Evolutionary conservation across 35 echinoderm and acorn worm species (phyloP), one percentile per base, ranked within the genome.

Genomic region (Patiria miniata): DNA sequence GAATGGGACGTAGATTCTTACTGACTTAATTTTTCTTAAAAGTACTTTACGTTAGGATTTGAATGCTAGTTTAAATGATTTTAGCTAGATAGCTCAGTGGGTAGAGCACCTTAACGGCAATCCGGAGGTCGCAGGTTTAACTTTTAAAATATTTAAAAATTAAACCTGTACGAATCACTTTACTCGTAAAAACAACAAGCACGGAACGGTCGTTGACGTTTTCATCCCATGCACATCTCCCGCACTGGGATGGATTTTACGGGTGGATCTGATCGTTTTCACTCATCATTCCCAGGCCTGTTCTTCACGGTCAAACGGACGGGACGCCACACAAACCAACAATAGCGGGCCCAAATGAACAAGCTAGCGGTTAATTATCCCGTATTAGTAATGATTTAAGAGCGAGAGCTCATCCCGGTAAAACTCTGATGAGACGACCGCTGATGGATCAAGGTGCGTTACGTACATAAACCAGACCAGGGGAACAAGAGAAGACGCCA

Each of bases 231-330:
- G 10, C 52, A 9, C 52, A 55, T 19, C 0, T 26, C 57, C 8
- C 65, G 14, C 0, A 10, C 65, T 34, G 30, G 65, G 19, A 1
- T 73, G 28, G 17, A 73, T 10, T 32, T 34, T 14, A 73, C 65
- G 10, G 34, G 2, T 28, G 26, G 34, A 14, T 73, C 65, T 73
- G 65, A 73, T 32, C 30, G 34, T 26, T 73, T 30, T 73, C 65
- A 73, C 65, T 73, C 65, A 73, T 73, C 65, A 30, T 47, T 47
- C 42, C 42, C 65, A 73, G 26, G 65, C 21, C 65, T n/a, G 26
- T 73, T 4, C 42, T 47, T 12, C 65, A 32, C 65, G 34, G 10
- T 73, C 26, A 73, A 32, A 14, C 65, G 26, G 29, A 73, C 19
- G 34, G 65, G 26, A 73, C 65, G 26, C 56, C 57, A 2, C 57